These are phyloP conservation scores for Phaenicophaeus curvirostris DNA, from an alignment of 2,797 vertebrate species.

Conservation along the genomic window DNA sequence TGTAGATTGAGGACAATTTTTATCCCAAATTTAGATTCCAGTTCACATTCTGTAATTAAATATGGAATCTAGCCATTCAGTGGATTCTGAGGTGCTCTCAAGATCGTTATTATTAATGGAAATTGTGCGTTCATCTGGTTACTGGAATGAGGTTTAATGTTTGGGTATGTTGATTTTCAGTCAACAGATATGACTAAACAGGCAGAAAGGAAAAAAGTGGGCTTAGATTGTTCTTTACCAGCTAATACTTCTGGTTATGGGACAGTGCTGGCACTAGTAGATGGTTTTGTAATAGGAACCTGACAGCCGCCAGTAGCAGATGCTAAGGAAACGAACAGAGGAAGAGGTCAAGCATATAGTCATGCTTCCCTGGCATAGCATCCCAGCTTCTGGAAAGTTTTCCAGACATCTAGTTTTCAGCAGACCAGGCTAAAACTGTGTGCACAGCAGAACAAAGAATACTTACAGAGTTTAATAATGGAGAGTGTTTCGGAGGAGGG, in stretches of 20 bases:
- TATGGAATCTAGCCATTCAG: background rate
- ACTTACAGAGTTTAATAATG: constrained; percentile 58
- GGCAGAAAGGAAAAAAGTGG: background rate
- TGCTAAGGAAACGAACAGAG: constrained; percentile 52
- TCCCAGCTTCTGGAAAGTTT: constrained; percentile 65
- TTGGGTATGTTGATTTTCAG: constrained; percentile 31
- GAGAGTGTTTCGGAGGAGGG: constrained; percentile 12
- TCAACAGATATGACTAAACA: constrained; percentile 53
- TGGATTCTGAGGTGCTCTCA: constrained; percentile 6
- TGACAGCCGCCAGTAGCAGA: constrained; percentile 64
- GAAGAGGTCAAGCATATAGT: constrained; percentile 69
- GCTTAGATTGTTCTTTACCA: constrained; percentile 28
- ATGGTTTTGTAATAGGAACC: constrained; percentile 64
- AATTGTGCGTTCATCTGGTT: constrained; percentile 36
- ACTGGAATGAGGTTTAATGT: constrained; percentile 30
- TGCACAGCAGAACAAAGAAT: constrained; percentile 51
- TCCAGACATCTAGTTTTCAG: constrained; percentile 68
- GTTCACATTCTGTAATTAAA: constrained; percentile 10
- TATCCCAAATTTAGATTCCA: constrained; percentile 10
- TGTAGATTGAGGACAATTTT: background rate
- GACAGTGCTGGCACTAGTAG: constrained; percentile 38
- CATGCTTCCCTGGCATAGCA: constrained; percentile 69
- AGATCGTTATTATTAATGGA: constrained; percentile 38
- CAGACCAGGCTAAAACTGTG: constrained; percentile 41
- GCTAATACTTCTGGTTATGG: constrained; percentile 37